Base-by-base conservation (phyloP, 2,888 invertebrate species). In the Sympetrum striolatum region DNA sequence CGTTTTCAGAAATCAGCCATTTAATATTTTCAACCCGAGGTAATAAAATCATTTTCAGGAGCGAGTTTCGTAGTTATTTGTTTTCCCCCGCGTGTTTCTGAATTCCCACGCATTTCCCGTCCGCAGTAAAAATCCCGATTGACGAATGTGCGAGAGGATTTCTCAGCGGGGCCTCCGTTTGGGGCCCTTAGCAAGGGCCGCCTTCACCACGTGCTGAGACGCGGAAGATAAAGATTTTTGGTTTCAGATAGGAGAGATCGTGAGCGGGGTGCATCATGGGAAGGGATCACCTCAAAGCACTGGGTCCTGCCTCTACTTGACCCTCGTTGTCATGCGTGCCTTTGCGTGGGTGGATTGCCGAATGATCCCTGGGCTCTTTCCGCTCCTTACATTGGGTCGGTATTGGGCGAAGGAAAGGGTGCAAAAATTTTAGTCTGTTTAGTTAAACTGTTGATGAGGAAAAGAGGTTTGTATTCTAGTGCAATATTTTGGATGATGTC, bases 141-240 rank as follows among this genome's bases (percentile, higher is more conserved):
- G 86, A 86, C 86, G 86, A 86, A 86, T 86, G 86, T 64, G 86
- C n/a, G 86, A 86, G 86, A 12, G 3, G n/a, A 53, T 37, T n/a
- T 18, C 86, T 22, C 60, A 86, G 86, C 86, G 86, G 86, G 86
- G 58, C 18, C 37, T 60, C 25, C 12, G 73, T 73, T 18, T 37
- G 48, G 48, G 81, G 81, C 0, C 15, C 60, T 37, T n/a, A 37
- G 64, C 35, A 39, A 60, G 39, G 4, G 10, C 58, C 60, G 10
- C 60, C n/a, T 58, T 86, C 60, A 86, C 86, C 86, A 86, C 86
- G 86, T 86, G 86, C 86, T 86, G 86, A 5, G 86, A 60, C n/a
- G 35, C 10, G 64, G 37, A 60, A 86, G 86, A 64, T 86, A 60
- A 86, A 86, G 86, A 86, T 86, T 82, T 86, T 60, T 22, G 86